These are phyloP conservation scores for Aphaenogaster floridana DNA, from an alignment of 1,140 invertebrate genomes.

Conservation along the genomic window DNA sequence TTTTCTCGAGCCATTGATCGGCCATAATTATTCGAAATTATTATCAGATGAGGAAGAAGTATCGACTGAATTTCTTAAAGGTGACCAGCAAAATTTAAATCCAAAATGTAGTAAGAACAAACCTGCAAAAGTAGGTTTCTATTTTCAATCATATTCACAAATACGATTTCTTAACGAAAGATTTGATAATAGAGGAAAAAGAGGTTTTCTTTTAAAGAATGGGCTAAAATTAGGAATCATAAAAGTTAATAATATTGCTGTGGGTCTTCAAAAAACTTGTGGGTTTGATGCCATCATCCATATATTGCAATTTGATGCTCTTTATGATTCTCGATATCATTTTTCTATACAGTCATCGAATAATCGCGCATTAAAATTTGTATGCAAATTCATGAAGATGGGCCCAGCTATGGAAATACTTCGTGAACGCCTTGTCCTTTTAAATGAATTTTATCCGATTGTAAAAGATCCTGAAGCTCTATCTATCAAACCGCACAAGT, in stretches of 20 bases:
- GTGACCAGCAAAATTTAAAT: conserved; percentile 14
- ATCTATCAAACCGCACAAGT: conserved; percentile 24
- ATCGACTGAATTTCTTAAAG: neutral
- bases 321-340: conserved; percentile 23
- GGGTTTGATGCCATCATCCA: conserved; percentile 16
- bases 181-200: conserved; percentile 20
- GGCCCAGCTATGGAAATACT: conserved; percentile 21
- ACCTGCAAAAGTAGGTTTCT: conserved; percentile 15
- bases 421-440: conserved; percentile 12
- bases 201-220: conserved; percentile 23
- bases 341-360: conserved; percentile 20
- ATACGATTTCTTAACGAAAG: conserved; percentile 25
- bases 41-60: neutral
- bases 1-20: neutral
- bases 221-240: conserved; percentile 15
- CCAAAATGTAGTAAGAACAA: neutral
- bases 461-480: neutral
- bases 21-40: neutral
- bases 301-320: conserved; percentile 24
- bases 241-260: conserved; percentile 9
- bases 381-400: conserved; percentile 29
- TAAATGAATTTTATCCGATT: conserved; percentile 19
- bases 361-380: conserved; percentile 24
- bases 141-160: conserved; percentile 26
- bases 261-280: conserved; percentile 1